These are phyloP conservation scores for Melitaea athalia DNA, from an alignment of 2,888 invertebrate species.

Conservation along the genomic window DNA sequence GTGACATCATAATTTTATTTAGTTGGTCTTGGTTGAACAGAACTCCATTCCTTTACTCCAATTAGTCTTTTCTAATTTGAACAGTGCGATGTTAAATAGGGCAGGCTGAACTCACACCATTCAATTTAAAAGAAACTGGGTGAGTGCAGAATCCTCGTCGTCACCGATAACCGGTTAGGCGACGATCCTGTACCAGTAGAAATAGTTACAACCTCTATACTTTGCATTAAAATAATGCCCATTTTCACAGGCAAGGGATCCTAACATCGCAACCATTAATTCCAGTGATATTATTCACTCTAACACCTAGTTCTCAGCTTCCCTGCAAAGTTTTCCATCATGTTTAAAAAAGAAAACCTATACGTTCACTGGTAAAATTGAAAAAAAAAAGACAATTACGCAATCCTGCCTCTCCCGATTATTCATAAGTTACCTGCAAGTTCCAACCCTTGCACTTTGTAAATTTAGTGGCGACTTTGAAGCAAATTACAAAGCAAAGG, in stretches of 20 bases:
- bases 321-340: constrained; percentile 80
- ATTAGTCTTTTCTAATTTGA: constrained; percentile 81
- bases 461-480: constrained; percentile 54
- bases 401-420: constrained; percentile 61
- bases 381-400: constrained; percentile 47
- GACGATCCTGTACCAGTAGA: constrained; percentile 76
- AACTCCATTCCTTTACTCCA: constrained; percentile 81
- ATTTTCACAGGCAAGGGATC: constrained; percentile 87
- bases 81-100: constrained; percentile 72
- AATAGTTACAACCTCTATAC: constrained; percentile 92
- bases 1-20: constrained; percentile 71
- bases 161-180: constrained; percentile 59
- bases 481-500: constrained; percentile 78
- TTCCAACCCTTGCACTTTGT: constrained; percentile 74
- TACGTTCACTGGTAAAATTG: constrained; percentile 64
- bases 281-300: constrained; percentile 76
- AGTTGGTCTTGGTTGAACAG: constrained; percentile 83
- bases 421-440: constrained; percentile 50
- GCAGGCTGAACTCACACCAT: constrained; percentile 78
- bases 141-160: constrained; percentile 73
- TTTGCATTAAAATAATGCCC: constrained; percentile 96
- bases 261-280: constrained; percentile 77
- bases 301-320: constrained; percentile 79
- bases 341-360: constrained; percentile 77
- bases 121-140: constrained; percentile 81